Base-by-base conservation (phyloP, 2,797 vertebrate species). In the Diplodus puntazzo region DNA sequence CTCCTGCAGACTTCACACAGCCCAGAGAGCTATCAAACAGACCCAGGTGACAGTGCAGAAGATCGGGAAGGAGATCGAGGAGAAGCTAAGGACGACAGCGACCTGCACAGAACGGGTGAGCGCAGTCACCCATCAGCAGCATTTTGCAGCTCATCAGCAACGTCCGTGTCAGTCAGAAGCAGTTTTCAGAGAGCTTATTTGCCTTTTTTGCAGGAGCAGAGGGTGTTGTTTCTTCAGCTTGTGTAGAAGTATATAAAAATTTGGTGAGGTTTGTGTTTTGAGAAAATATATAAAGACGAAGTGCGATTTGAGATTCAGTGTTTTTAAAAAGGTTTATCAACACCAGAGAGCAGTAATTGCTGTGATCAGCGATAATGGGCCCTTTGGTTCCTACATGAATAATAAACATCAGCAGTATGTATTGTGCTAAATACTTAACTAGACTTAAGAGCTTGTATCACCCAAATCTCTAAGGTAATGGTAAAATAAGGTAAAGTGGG, bases 21-120 rank as follows among this genome's bases (percentile, higher is more conserved):
- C 98, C 69, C 98, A 99, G 89, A 96, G 97, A 95, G 98, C 97
- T 94, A 99, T 99, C 95, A 99, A 99, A 93, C 98, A 99, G 96
- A 99, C 97, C 93, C 98, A 99, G 95, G 97, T 98, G 92, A 99
- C 97, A 0, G 98, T 99, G 90, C 98, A 99, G 94, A 99, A 96
- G 92, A 97, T 98, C 73, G 98, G 98, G 85, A 98, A 96, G 89
- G 97, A 99, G 95, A 99, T 99, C n/a, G 98, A 99, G 93, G 98
- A 99, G 84, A 99, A 98, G 82, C 95, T 99, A 54, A 94, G 96
- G 91, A 96, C 97, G 64, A 97, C 97, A 0, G 98, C 97, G 3
- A 91, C 96, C 52, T 97, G 96, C 94, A 99, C 96, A 0, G 96
- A 97, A 42, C 95, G 97, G 97, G 98, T 99, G 92, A 91, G 97